Conservation (phyloP, 2,888 invertebrate genomes). For the Sussaba pulchella region DNA sequence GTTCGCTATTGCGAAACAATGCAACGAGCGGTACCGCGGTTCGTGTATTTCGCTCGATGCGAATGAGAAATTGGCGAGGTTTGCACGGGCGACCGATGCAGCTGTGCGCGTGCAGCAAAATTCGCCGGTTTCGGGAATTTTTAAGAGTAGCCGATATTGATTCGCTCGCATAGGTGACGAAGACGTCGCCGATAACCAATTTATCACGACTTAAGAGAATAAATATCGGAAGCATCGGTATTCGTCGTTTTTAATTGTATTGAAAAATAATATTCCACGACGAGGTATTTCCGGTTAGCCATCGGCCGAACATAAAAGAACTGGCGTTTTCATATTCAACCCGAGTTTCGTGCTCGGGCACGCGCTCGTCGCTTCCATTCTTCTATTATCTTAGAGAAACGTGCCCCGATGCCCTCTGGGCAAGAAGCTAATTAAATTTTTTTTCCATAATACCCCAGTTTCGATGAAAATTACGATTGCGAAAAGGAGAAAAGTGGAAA, state of each 20-base stretch:
- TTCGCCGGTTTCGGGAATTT: constrained; percentile 28
- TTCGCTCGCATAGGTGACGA: neutral
- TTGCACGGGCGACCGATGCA: constrained; percentile 19
- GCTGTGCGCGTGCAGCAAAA: neutral
- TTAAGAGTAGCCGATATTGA: constrained; percentile 4
- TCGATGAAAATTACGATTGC: constrained; percentile 73
- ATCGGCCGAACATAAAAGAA: constrained; percentile 56
- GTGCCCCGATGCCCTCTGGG: constrained; percentile 53
- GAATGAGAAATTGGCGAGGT: constrained; percentile 22
- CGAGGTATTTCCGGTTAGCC: neutral
- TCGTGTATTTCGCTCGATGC: constrained; percentile 22
- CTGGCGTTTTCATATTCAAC: constrained; percentile 75
- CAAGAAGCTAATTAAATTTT: constrained; percentile 79
- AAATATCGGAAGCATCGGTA: too few relatives aligned
- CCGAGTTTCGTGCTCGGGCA: constrained; percentile 46
- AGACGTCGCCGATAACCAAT: constrained; percentile 13
- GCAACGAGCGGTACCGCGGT: constrained; percentile 12
- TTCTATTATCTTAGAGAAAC: constrained; percentile 73
- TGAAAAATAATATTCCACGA: constrained; percentile 21
- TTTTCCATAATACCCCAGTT: constrained; percentile 75
- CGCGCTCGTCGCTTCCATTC: constrained; percentile 23
- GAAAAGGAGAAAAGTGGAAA: constrained; percentile 39
- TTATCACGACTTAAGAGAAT: neutral
- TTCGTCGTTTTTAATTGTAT: constrained; percentile 68
- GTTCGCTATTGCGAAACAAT: constrained; percentile 59